A percentile compares a stretch with the other conserved stretches of the same genome.
These are phyloP conservation scores for Megathymus violae DNA, from an alignment of 1,140 invertebrate species.

Conservation along the genomic window DNA sequence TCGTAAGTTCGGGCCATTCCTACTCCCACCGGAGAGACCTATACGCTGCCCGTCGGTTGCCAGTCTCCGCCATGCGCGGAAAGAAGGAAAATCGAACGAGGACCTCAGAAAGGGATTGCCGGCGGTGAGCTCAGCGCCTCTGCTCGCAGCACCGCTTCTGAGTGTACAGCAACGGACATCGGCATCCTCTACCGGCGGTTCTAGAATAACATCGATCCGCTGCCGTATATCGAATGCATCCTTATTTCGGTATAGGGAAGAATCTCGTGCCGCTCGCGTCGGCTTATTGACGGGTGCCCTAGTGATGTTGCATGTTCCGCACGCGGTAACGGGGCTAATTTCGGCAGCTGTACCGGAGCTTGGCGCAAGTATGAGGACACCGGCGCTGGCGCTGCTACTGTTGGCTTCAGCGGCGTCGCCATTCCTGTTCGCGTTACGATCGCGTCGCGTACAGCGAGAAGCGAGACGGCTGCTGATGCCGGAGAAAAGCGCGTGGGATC, in stretches of 20 bases:
- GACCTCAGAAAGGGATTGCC: constrained; percentile 68
- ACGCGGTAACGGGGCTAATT: constrained; percentile 86
- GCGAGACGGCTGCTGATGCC: constrained; percentile 76
- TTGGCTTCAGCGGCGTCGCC: constrained; percentile 89
- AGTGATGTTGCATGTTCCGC: constrained; percentile 89
- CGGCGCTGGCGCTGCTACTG: constrained; percentile 87
- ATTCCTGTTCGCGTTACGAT: constrained; percentile 91
- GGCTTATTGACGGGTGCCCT: constrained; percentile 85
- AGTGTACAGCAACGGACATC: constrained; percentile 71
- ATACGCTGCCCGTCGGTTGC: constrained; percentile 73
- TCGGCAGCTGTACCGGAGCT: constrained; percentile 81
- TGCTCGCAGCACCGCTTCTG: constrained; percentile 69
- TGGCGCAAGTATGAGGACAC: constrained; percentile 65
- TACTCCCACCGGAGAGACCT: constrained; percentile 72
- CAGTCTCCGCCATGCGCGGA: constrained; percentile 66
- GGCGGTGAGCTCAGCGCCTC: constrained; percentile 82
- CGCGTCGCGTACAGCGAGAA: constrained; percentile 89
- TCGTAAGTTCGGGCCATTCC: constrained; percentile 70
- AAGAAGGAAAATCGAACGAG: constrained; percentile 68
- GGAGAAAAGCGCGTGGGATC: constrained; percentile 72
- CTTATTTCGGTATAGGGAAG: constrained; percentile 92
- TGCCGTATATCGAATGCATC: constrained; percentile 92
- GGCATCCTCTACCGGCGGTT: constrained; percentile 70
- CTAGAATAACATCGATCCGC: constrained; percentile 88
- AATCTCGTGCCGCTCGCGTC: constrained; percentile 91